Evolutionary conservation across 2,888 invertebrate species (phyloP).

Genomic region (Drosophila incognita): DNA sequence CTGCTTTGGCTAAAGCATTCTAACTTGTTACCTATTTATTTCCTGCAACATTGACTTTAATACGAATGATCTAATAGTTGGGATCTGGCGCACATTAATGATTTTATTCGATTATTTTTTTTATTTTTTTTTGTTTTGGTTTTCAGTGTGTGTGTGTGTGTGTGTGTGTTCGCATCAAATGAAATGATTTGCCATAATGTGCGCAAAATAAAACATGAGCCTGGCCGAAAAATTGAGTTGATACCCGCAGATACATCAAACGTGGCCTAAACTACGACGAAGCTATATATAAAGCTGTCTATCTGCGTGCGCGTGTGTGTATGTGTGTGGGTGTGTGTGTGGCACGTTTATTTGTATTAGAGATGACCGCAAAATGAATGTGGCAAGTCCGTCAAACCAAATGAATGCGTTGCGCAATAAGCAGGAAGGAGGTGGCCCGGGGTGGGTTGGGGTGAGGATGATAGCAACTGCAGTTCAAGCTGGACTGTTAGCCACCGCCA

Average conservation of each 20-base stretch:
- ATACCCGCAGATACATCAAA: conserved; percentile 47
- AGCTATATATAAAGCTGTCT: conserved; percentile 21
- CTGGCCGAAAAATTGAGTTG: conserved; percentile 33
- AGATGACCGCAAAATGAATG: conserved; percentile 65
- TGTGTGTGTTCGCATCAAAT: conserved; percentile 42
- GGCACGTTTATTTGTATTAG: conserved; percentile 54
- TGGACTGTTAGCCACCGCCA: conserved; percentile 13
- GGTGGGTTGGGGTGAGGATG: neutral
- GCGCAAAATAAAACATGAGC: conserved; percentile 69
- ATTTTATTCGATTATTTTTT: conserved; percentile 32
- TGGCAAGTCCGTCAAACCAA: conserved; percentile 58
- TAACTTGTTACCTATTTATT: neutral
- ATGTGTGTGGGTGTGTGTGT: conserved; percentile 20
- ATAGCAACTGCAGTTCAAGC: conserved; percentile 38
- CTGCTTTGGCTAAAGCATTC: neutral
- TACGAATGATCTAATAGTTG: conserved; percentile 25
- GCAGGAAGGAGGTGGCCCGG: neutral
- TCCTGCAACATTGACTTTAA: neutral
- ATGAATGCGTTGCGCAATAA: conserved; percentile 59
- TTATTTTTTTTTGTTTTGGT: conserved; percentile 7
- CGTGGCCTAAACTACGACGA: conserved; percentile 39
- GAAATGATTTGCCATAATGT: conserved; percentile 71
- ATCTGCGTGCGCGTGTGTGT: neutral
- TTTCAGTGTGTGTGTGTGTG: neutral
- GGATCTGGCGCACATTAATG: conserved; percentile 37